phyloP scores from a whole-genome alignment of 2,113 vertebrate genomes.

The Etheostoma spectabile region DNA sequence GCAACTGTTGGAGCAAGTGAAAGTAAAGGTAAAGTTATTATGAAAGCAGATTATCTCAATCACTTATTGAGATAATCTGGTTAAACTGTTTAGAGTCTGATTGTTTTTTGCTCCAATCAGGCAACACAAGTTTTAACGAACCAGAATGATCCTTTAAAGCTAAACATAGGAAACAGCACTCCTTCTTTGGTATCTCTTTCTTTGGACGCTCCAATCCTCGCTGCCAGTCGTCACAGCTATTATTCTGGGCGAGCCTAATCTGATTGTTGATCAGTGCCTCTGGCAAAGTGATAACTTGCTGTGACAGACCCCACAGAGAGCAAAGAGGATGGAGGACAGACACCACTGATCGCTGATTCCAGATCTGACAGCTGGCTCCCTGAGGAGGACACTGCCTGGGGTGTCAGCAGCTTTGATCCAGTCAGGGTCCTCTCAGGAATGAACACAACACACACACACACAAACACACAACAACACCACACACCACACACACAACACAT shows the following conservation, averaged over 20 bases:
- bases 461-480: conserved; percentile 1
- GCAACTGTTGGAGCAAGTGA: neutral
- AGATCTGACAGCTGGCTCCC: conserved; percentile 77
- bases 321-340: conserved; percentile 59
- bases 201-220: conserved; percentile 25
- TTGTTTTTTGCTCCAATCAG: neutral
- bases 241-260: conserved; percentile 52
- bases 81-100: neutral
- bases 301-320: conserved; percentile 76
- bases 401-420: conserved; percentile 77
- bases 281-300: conserved; percentile 70
- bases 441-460: conserved; percentile 34
- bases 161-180: conserved; percentile 12
- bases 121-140: neutral
- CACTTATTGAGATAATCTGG: neutral
- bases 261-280: conserved; percentile 65
- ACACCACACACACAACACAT: conserved; percentile 4
- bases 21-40: neutral
- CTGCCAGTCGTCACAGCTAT: conserved; percentile 26
- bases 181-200: conserved; percentile 10
- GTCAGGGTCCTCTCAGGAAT: conserved; percentile 71
- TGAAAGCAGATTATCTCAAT: neutral
- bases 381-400: conserved; percentile 71
- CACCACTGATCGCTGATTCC: conserved; percentile 73
- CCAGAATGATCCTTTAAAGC: neutral